Evolutionary conservation across 2,888 invertebrate genomes (phyloP).

Genomic region (Lycophotia porphyrea): DNA sequence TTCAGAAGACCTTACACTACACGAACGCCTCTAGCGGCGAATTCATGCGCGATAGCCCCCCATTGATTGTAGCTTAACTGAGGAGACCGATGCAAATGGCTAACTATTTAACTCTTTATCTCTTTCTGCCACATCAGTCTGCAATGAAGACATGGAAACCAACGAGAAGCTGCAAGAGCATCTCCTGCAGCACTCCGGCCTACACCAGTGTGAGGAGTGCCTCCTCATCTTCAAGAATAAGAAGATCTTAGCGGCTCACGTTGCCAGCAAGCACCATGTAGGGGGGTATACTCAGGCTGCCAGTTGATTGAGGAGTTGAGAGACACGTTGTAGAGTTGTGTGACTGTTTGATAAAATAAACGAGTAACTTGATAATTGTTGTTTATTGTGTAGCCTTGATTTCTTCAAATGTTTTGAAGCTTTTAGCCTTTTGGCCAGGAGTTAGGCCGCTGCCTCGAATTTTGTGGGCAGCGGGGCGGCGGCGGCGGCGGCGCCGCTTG

Average conservation of each 20-base stretch:
- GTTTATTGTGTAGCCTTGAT: background rate
- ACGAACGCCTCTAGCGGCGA: too few species aligned
- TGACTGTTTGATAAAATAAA: constrained; percentile 4
- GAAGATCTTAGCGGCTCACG: constrained; percentile 17
- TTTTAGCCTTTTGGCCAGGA: too few species aligned
- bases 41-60: too few species aligned
- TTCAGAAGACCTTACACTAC: too few species aligned
- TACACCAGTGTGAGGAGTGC: constrained; percentile 44
- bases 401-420: background rate
- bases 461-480: too few species aligned
- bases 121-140: constrained; percentile 26
- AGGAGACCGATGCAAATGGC: too few species aligned
- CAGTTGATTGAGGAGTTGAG: constrained; percentile 17
- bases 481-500: too few species aligned
- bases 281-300: background rate
- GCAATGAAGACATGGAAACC: constrained; percentile 39
- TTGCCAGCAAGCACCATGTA: constrained; percentile 20
- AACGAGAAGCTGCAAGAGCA: constrained; percentile 36
- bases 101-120: background rate
- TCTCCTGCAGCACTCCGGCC: constrained; percentile 28
- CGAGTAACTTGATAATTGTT: background rate
- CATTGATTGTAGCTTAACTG: too few species aligned
- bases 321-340: too few species aligned
- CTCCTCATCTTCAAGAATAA: constrained; percentile 52
- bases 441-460: too few species aligned